Percentiles rank a stretch among this genome's conserved stretches.
These are phyloP conservation scores for Tylochromis polylepis DNA, from an alignment of 2,113 vertebrate genomes.

Conservation along the genomic window DNA sequence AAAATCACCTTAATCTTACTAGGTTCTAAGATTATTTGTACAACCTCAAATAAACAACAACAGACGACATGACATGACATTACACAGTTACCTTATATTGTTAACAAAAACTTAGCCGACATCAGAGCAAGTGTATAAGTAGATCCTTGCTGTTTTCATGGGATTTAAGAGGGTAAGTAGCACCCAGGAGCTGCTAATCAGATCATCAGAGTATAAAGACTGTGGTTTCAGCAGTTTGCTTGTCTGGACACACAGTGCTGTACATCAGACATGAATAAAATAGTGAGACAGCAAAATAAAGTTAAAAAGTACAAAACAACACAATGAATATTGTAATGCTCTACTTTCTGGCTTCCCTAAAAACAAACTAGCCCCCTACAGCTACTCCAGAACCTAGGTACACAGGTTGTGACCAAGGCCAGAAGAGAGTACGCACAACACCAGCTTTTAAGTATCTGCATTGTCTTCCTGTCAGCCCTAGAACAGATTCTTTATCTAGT, in stretches of 20 bases:
- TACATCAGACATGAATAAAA: background rate
- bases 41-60: background rate
- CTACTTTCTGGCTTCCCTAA: background rate
- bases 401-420: background rate
- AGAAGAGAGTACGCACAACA: background rate
- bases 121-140: background rate
- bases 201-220: background rate
- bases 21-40: background rate
- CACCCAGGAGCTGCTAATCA: background rate
- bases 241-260: background rate
- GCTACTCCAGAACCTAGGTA: background rate
- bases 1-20: background rate
- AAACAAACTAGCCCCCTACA: background rate
- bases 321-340: background rate
- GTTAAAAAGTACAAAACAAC: background rate
- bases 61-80: background rate
- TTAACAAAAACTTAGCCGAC: background rate
- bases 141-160: background rate
- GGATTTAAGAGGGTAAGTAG: background rate
- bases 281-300: background rate
- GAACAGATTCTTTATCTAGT: background rate
- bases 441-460: background rate
- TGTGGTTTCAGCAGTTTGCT: background rate
- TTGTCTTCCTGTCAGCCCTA: background rate
- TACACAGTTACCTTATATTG: background rate